phyloP scores from a whole-genome alignment of 2,888 invertebrate genomes.

The Cheilosia impressa region DNA sequence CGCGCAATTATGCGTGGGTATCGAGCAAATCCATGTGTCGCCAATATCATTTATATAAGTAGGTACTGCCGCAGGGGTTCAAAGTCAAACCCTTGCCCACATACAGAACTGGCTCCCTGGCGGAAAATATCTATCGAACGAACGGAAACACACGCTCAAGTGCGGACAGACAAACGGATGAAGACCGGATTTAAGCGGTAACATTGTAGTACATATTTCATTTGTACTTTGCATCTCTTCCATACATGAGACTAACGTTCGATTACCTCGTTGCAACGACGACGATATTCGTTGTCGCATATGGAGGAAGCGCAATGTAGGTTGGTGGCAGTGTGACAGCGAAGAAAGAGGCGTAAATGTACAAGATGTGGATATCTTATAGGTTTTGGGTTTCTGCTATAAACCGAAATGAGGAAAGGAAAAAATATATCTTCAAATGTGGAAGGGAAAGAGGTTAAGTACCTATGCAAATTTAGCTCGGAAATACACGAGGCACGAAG shows the following conservation, averaged over 20 bases:
- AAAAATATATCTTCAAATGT: background rate
- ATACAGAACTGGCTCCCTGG: conserved; percentile 22
- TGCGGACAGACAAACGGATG: conserved; percentile 32
- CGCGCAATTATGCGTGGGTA: conserved; percentile 54
- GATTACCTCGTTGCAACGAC: conserved; percentile 49
- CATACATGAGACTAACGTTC: conserved; percentile 55
- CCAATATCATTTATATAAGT: background rate
- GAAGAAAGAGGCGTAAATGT: background rate
- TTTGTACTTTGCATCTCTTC: conserved; percentile 35
- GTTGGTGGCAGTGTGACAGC: conserved; percentile 45
- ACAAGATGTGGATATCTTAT: conserved; percentile 1
- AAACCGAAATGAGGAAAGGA: conserved; percentile 1
- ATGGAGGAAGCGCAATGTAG: conserved; percentile 67
- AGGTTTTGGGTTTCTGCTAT: conserved; percentile 11
- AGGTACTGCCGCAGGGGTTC: background rate
- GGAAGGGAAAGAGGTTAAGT: conserved; percentile 31
- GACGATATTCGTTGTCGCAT: conserved; percentile 21
- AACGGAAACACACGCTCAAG: conserved; percentile 43
- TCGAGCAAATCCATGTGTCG: conserved; percentile 42
- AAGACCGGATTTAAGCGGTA: conserved; percentile 23
- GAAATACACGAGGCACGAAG: background rate
- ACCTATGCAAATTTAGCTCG: conserved; percentile 18
- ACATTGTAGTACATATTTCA: conserved; percentile 11
- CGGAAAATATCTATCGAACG: conserved; percentile 41
- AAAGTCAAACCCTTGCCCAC: conserved; percentile 35